Conservation (phyloP, 1,140 invertebrate genomes). For the Panulirus ornatus region DNA sequence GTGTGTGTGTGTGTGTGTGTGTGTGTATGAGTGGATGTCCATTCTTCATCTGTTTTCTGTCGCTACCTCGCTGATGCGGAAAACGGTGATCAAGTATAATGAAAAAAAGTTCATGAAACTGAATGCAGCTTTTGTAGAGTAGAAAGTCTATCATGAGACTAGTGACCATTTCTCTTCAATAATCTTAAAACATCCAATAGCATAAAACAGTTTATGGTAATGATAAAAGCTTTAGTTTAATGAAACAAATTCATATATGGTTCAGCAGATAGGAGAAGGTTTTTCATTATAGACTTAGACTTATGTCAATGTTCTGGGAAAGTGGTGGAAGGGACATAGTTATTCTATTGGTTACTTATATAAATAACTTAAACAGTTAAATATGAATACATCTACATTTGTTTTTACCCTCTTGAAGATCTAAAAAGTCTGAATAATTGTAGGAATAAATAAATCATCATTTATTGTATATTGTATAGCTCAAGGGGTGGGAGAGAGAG, state of each 20-base stretch:
- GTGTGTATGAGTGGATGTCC: no score
- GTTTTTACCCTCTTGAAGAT: neutral
- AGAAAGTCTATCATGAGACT: neutral
- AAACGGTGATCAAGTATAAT: neutral
- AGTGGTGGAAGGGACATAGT: neutral
- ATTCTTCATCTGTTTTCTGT: neutral
- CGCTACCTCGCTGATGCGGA: neutral
- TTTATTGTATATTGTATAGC: no score
- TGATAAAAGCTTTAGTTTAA: neutral
- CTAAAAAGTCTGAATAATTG: neutral
- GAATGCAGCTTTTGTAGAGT: neutral
- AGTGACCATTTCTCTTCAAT: neutral
- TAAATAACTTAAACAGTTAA: neutral
- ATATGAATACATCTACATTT: neutral
- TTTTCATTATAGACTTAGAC: no score
- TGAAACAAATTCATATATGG: no score
- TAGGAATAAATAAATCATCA: no score
- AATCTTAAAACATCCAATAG: neutral
- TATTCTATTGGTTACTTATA: neutral
- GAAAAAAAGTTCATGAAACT: neutral
- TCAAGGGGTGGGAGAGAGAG: no score
- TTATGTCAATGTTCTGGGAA: no score
- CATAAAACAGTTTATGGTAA: neutral
- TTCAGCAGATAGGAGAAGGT: no score
- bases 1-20: neutral